Percentiles rank a stretch among this genome's conserved stretches.
These are phyloP conservation scores for Caenorhabditis wallacei DNA, from an alignment of 2,888 invertebrate genomes.

Conservation along the genomic window DNA sequence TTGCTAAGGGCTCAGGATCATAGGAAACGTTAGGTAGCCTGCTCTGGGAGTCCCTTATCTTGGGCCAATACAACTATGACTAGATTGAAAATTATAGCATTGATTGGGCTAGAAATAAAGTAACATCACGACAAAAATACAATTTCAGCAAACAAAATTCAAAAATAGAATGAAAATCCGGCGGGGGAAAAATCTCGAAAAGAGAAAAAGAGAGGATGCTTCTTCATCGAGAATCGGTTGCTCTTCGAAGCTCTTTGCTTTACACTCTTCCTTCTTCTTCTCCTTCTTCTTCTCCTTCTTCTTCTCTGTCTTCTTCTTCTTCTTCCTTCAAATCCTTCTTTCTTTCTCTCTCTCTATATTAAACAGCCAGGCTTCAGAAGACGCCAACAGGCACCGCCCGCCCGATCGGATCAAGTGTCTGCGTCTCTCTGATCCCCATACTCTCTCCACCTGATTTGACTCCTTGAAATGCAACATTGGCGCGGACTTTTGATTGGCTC, in stretches of 20 bases:
- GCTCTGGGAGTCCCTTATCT: too few species aligned
- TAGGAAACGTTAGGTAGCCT: too few species aligned
- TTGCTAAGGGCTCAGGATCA: not conserved
- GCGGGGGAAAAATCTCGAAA: not conserved
- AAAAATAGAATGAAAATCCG: conserved; percentile 1
- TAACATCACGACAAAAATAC: not conserved
- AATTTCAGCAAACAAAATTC: not conserved
- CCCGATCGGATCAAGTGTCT: conserved; percentile 44
- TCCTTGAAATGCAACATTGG: conserved; percentile 52
- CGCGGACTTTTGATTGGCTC: conserved; percentile 29
- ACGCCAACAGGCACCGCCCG: conserved; percentile 58
- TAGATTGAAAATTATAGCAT: too few species aligned
- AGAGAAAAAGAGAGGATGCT: conserved; percentile 29
- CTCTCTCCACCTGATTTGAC: conserved; percentile 3
- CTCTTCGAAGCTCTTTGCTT: conserved; percentile 43
- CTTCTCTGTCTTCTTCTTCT: too few species aligned
- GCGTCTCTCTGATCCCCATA: conserved; percentile 38
- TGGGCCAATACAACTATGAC: too few species aligned
- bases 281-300: too few species aligned
- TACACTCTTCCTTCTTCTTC: conserved; percentile 29
- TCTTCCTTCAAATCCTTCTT: not conserved
- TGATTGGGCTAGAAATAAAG: too few species aligned
- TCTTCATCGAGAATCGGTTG: conserved; percentile 7
- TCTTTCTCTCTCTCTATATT: conserved; percentile 36
- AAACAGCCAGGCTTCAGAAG: conserved; percentile 39